Percentiles rank a stretch among this genome's conserved stretches.
These are phyloP conservation scores for Rhopalosiphum padi DNA, from an alignment of 1,140 invertebrate genomes.

Conservation along the genomic window DNA sequence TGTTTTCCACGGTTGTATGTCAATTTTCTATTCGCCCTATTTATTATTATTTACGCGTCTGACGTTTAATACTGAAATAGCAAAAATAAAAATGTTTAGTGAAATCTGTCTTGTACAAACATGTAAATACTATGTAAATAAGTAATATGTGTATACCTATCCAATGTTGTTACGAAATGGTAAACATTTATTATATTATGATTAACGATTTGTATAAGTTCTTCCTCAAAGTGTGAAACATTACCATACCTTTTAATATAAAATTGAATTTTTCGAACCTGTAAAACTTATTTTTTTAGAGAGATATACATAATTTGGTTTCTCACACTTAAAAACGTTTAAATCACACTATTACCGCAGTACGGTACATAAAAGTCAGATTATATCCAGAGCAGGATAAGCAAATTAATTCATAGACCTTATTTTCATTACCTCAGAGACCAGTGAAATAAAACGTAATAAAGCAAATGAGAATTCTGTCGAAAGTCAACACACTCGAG, in stretches of 20 bases:
- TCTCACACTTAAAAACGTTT: not conserved
- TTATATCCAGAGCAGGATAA: not conserved
- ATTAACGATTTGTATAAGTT: not conserved
- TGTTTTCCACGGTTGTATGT: not conserved
- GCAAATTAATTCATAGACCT: not conserved
- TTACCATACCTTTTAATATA: not conserved
- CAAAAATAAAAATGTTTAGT: not conserved
- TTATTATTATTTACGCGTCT: not conserved
- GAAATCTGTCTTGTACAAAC: not conserved
- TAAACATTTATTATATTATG: not conserved
- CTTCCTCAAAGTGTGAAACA: not conserved
- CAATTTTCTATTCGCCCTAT: not conserved
- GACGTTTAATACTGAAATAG: not conserved
- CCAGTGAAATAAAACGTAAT: not conserved
- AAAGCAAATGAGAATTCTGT: not conserved
- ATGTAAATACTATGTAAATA: not conserved
- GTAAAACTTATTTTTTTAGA: not conserved
- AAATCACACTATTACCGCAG: not conserved
- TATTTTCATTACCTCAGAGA: not conserved
- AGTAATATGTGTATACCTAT: not conserved
- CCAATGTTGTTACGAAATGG: not conserved
- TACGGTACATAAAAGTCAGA: not conserved
- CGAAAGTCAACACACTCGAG: not conserved
- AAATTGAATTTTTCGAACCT: not conserved
- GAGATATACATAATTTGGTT: not conserved